Base-by-base conservation (phyloP, 2,113 vertebrate genomes). In the Podarcis raffonei region DNA sequence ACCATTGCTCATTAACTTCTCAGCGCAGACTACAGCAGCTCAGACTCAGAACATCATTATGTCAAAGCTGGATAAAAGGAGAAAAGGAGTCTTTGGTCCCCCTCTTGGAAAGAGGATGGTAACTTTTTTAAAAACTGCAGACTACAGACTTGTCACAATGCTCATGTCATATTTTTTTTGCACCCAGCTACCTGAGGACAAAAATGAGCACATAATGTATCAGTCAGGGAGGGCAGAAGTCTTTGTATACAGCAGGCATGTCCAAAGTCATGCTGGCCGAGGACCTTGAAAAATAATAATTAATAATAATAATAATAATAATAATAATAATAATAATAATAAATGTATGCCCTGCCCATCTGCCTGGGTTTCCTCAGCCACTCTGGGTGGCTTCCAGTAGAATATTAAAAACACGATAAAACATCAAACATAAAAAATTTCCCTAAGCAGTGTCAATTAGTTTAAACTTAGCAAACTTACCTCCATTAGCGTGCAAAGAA, bases 11-110 rank as follows among this genome's bases (percentile, higher is more conserved):
- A 96, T 99, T 93, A 99, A 98, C 97, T 99, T 99, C 93, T 98
- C 98, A 78, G 98, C 98, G 77, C 98, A 99, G 96, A 99, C 98
- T 30, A 98, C 98, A 69, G 98, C 98, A 39, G 96, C 97, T 87
- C 98, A 98, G 93, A 98, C 98, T 66, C 98, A 98, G 94, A 98
- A 98, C 94, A 98, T 99, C 88, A 98, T 99, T 78, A 98, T 98
- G 97, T 98, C 98, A 53, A 99, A 98, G 91, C 89, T 99, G 89
- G 98, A 98, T 93, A 98, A 98, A 95, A 97, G 98, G 76, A 97
- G 98, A 85, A 99, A 98, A 93, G 98, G 97, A 89, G 94, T 98
- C 84, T 99, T 97, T 65, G 98, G 98, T 48, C 98, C 98, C 78
- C 98, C 98, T 23, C 27, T 98, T 86, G 98, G 98, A 89, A 98